A percentile compares a stretch with the other conserved stretches of the same genome.
Evolutionary conservation across 2,888 invertebrate genomes (phyloP).

Genomic region (Phyllotreta cruciferae): DNA sequence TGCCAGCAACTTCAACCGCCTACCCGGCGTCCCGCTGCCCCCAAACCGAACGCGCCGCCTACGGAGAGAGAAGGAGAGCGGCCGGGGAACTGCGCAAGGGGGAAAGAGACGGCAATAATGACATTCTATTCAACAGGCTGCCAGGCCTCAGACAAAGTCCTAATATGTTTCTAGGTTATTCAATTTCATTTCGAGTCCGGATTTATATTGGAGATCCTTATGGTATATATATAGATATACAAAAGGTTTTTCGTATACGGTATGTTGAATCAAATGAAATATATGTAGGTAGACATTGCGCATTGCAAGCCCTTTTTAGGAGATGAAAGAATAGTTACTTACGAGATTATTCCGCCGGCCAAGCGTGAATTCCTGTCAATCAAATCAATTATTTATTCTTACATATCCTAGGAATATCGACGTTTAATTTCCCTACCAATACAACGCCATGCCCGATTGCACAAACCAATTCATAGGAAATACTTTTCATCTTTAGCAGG

Average conservation of each 20-base stretch:
- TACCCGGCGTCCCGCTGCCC: not conserved
- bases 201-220: slow-evolving; percentile 5
- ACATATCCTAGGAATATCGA: too few relatives aligned
- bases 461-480: too few relatives aligned
- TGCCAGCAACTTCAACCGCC: not conserved
- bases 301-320: too few relatives aligned
- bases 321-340: too few relatives aligned
- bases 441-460: too few relatives aligned
- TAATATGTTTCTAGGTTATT: slow-evolving; percentile 27
- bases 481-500: too few relatives aligned
- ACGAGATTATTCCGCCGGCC: too few relatives aligned
- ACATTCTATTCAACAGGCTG: slow-evolving; percentile 24
- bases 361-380: too few relatives aligned
- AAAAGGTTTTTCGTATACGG: slow-evolving; percentile 5
- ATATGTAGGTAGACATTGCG: too few relatives aligned
- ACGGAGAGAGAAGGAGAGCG: not conserved
- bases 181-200: slow-evolving; percentile 19
- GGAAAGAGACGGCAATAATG: slow-evolving; percentile 9
- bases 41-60: slow-evolving; percentile 7
- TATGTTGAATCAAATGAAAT: too few relatives aligned
- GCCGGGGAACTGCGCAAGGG: not conserved
- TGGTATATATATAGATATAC: not conserved
- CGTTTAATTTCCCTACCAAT: too few relatives aligned
- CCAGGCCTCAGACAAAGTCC: slow-evolving; percentile 22
- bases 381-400: too few relatives aligned